Conservation (phyloP, 1,140 invertebrate species). For the Streblospio benedicti region DNA sequence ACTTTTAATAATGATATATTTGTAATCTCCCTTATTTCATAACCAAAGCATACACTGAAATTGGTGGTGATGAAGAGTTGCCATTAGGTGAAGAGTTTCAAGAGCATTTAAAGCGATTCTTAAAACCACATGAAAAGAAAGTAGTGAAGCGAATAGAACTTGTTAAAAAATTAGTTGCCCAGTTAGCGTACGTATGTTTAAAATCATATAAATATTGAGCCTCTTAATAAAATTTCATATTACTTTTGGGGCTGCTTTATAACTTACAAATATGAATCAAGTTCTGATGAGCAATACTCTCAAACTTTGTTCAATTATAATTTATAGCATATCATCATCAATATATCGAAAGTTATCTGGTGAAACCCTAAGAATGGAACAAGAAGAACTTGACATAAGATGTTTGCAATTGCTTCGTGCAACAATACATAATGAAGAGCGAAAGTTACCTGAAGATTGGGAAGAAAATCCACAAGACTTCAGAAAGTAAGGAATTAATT, state of each 20-base stretch:
- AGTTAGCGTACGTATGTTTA: slow-evolving; percentile 13
- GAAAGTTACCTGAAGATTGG: slow-evolving; percentile 43
- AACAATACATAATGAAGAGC: slow-evolving; percentile 43
- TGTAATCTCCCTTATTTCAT: background rate
- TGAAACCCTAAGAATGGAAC: slow-evolving; percentile 21
- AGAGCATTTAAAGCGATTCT: slow-evolving; percentile 18
- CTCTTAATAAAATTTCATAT: background rate
- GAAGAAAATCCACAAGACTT: slow-evolving; percentile 18
- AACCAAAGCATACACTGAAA: slow-evolving; percentile 18
- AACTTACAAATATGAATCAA: too few species aligned
- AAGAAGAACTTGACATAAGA: slow-evolving; percentile 41
- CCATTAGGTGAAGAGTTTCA: slow-evolving; percentile 22
- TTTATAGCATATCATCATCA: slow-evolving; percentile 15
- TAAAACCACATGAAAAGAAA: slow-evolving; percentile 16
- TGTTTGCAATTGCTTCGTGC: slow-evolving; percentile 42
- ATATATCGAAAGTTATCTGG: slow-evolving; percentile 14
- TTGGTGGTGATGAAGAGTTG: slow-evolving; percentile 20
- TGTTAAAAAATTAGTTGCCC: slow-evolving; percentile 14
- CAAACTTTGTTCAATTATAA: too few species aligned
- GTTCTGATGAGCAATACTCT: too few species aligned
- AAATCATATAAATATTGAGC: background rate
- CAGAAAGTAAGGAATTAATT: slow-evolving; percentile 15
- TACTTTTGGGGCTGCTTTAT: too few species aligned
- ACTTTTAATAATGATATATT: too few species aligned
- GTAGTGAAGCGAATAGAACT: slow-evolving; percentile 14